Conservation (phyloP, 1,140 invertebrate genomes). For the Conus ventricosus region DNA sequence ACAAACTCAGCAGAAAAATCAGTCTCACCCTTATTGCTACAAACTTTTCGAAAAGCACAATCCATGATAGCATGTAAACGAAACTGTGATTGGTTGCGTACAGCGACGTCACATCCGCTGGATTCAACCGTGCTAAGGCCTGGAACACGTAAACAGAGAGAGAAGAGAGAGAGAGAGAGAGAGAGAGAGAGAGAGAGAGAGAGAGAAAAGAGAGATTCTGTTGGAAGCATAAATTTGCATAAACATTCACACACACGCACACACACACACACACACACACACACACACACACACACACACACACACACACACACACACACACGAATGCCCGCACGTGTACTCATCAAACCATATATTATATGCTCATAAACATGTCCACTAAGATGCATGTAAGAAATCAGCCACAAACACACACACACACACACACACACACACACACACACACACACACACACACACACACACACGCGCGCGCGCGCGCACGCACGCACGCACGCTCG, state of each 20-base stretch:
- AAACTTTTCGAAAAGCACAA: conserved; percentile 96
- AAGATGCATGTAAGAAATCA: too few species aligned
- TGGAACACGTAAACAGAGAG: not conserved
- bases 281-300: conserved; percentile 9
- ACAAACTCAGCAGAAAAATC: not conserved
- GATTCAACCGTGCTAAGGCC: conserved; percentile 60
- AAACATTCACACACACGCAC: too few species aligned
- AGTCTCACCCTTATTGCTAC: conserved; percentile 90
- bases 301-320: not conserved
- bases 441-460: too few species aligned
- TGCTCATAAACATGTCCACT: too few species aligned
- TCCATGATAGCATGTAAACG: conserved; percentile 95
- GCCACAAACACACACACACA: too few species aligned
- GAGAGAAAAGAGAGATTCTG: too few species aligned
- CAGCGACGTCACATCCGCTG: conserved; percentile 93
- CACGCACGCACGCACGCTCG: not conserved
- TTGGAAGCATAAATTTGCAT: too few species aligned
- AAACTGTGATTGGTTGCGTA: conserved; percentile 95
- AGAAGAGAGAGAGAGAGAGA: too few species aligned
- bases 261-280: conserved; percentile 1
- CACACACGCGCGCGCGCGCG: too few species aligned
- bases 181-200: too few species aligned
- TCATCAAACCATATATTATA: too few species aligned
- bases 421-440: too few species aligned
- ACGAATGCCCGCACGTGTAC: not conserved